Percentiles rank a stretch among this genome's conserved stretches.
Conservation (phyloP, 2,113 vertebrate genomes). For the Atractosteus spatula region DNA sequence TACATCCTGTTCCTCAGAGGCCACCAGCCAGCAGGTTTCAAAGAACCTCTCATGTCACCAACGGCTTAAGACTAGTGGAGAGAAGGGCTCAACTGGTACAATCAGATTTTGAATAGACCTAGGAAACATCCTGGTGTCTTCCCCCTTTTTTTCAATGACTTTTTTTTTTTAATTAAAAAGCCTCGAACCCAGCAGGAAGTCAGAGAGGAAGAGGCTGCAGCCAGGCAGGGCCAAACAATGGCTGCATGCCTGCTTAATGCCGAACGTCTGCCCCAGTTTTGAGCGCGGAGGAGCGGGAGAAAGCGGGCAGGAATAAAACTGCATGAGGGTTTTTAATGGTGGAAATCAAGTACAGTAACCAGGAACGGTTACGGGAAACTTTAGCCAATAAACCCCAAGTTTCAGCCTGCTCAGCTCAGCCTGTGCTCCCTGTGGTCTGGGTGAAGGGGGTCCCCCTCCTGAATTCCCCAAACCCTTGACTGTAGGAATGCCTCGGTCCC, state of each 20-base stretch:
- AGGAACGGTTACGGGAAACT: slow-evolving; percentile 77
- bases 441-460: slow-evolving; percentile 45
- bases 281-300: slow-evolving; percentile 62
- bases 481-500: slow-evolving; percentile 30
- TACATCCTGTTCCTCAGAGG: no score
- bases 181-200: background rate
- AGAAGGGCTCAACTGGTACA: no score
- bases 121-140: no score
- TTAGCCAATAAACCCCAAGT: slow-evolving; percentile 68
- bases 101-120: no score
- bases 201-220: slow-evolving; percentile 61
- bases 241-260: slow-evolving; percentile 70
- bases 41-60: no score
- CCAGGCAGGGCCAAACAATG: slow-evolving; percentile 44
- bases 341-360: slow-evolving; percentile 80
- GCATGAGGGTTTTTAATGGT: slow-evolving; percentile 84
- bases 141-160: no score
- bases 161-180: background rate
- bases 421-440: slow-evolving; percentile 52
- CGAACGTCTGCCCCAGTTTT: slow-evolving; percentile 66
- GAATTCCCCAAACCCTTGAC: slow-evolving; percentile 27
- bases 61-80: no score
- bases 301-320: slow-evolving; percentile 78
- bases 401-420: slow-evolving; percentile 70
- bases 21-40: no score